Percentiles rank a stretch among this genome's conserved stretches.
Conservation (phyloP, 1,140 invertebrate species). For the Pteromalus puparum region DNA sequence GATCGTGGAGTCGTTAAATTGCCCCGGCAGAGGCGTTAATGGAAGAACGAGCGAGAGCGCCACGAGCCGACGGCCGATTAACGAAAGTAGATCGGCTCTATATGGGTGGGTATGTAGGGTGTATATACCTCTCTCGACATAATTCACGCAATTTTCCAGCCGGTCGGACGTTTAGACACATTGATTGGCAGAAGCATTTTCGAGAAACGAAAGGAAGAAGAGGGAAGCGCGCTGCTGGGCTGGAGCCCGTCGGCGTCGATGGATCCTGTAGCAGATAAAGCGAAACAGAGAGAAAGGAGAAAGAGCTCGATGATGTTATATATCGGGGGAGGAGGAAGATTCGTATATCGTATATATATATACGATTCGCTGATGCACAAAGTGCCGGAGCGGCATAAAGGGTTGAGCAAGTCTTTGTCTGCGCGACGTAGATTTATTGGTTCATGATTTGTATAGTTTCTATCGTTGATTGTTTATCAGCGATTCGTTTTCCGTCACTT, state of each 20-base stretch:
- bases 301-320: background rate
- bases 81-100: slow-evolving; percentile 31
- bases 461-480: too few species aligned
- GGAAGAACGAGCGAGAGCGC: background rate
- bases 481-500: too few species aligned
- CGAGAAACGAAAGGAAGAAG: slow-evolving; percentile 28
- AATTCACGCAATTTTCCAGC: slow-evolving; percentile 47
- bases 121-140: slow-evolving; percentile 24
- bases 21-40: slow-evolving; percentile 32
- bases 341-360: too few species aligned
- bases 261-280: slow-evolving; percentile 4
- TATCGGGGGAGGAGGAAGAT: background rate
- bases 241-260: background rate
- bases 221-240: background rate
- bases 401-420: too few species aligned
- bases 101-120: background rate
- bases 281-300: background rate
- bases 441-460: too few species aligned
- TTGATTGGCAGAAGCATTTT: slow-evolving; percentile 46
- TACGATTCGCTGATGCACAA: background rate
- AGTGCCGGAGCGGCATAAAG: too few species aligned
- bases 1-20: slow-evolving; percentile 17
- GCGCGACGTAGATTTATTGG: too few species aligned
- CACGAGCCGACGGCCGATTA: slow-evolving; percentile 13
- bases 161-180: slow-evolving; percentile 44